phyloP scores from a whole-genome alignment of 2,888 invertebrate species.

The Nephrotoma flavescens region DNA sequence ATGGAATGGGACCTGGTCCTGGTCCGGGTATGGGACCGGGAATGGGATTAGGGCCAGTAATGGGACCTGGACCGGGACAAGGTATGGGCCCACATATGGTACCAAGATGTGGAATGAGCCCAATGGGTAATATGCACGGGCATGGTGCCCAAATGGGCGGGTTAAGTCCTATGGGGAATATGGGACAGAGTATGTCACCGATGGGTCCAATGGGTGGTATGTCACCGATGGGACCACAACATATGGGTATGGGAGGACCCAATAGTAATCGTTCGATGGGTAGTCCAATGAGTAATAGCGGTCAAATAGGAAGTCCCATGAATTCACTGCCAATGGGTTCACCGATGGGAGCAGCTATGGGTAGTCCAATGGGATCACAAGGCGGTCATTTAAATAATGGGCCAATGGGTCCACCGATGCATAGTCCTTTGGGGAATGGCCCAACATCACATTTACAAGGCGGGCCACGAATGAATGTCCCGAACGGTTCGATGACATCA shows the following conservation, averaged over 20 bases:
- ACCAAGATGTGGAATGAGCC: constrained; percentile 27
- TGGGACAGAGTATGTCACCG: constrained; percentile 42
- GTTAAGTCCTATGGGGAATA: constrained; percentile 41
- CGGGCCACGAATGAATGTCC: constrained; percentile 32
- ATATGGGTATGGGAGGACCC: constrained; percentile 47
- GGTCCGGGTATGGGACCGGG: constrained; percentile 25
- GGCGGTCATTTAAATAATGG: constrained; percentile 47
- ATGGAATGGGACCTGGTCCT: constrained; percentile 19
- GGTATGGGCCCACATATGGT: constrained; percentile 18
- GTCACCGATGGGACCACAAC: constrained; percentile 53
- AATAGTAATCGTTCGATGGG: constrained; percentile 43
- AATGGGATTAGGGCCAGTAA: constrained; percentile 22
- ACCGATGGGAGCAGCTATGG: constrained; percentile 55
- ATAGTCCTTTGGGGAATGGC: constrained; percentile 51
- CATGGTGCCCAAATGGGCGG: constrained; percentile 38
- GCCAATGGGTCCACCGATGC: constrained; percentile 63
- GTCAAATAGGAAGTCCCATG: constrained; percentile 44
- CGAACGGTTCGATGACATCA: constrained; percentile 41
- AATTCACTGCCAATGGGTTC: constrained; percentile 57
- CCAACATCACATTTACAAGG: constrained; percentile 29
- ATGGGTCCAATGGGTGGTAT: constrained; percentile 50
- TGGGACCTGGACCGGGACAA: constrained; percentile 32
- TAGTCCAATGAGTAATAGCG: constrained; percentile 48
- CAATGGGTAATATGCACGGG: constrained; percentile 32
- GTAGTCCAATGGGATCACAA: constrained; percentile 47